Evolutionary conservation across 2,113 vertebrate genomes (phyloP), one percentile per base, ranked within the genome.

Genomic region (Tenrec ecaudatus): DNA sequence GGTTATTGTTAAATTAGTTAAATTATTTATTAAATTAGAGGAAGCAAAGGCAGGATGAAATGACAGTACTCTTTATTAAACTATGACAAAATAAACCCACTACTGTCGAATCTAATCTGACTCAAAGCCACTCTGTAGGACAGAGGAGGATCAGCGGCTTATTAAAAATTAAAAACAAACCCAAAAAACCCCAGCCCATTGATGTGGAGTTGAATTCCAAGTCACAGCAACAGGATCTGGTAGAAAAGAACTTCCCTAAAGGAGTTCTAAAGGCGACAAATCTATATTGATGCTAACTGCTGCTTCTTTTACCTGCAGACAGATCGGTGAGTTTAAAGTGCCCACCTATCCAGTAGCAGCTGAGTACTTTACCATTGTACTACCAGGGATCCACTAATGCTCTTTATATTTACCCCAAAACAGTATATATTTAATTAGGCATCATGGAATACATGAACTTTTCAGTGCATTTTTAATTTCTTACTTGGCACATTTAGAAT

Each of bases 341-440:
- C 29, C 29, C 9, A 68, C 27, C 8, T 68, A 14, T 68, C 31
- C 27, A 16, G 29, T 68, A 68, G 66, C 9, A 68, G 7, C 66
- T 19, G 9, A 68, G 29, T 11, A 14, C 66, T 68, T 68, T 25
- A 31, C 10, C 66, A 68, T 6, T 68, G 29, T 68, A 4, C 66
- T 14, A 31, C 29, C 10, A 68, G 29, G 66, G 27, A 9, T 31
- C 29, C 17, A 31, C 11, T 14, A 68, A 23, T 17, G 22, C 22
- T 31, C 2, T 86, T 53, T 81, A 53, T 81, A 69, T 84, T 79
- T 89, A 79, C 12, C 31, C 23, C 4, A 15, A 82, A 27, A 64
- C 43, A 25, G 29, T 62, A 43, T 43, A 43, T 38, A 43, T 57
- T 94, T 94, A 78, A 86, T 78, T 78, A 86, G 47, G 64, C 86